phyloP scores from a whole-genome alignment of 2,113 vertebrate species.

The Phalacrocorax brasilianus region DNA sequence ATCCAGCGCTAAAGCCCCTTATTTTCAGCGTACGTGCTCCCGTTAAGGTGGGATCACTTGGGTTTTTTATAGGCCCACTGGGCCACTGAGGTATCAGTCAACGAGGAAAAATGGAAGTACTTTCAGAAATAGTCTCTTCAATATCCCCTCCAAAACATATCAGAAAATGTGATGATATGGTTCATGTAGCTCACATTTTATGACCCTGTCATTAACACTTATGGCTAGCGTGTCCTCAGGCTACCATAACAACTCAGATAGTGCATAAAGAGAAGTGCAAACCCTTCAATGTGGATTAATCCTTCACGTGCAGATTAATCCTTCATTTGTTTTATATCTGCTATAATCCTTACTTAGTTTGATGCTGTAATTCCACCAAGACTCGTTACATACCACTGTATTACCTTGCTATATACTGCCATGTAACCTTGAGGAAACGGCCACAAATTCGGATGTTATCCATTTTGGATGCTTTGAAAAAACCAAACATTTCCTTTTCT shows the following conservation, averaged over 20 bases:
- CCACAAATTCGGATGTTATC: accelerated
- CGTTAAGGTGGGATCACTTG: background rate
- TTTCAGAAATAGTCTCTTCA: background rate
- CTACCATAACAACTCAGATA: background rate
- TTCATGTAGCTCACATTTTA: background rate
- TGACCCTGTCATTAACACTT: background rate
- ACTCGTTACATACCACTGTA: no score
- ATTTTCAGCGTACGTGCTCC: background rate
- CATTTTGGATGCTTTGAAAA: background rate
- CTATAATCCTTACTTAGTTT: background rate
- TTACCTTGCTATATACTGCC: background rate
- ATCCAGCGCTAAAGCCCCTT: background rate
- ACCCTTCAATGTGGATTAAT: background rate
- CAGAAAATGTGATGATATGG: background rate
- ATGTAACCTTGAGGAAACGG: background rate
- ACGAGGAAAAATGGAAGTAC: background rate
- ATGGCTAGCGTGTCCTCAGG: background rate
- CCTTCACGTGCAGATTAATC: background rate
- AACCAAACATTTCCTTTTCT: background rate
- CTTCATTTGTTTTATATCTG: background rate
- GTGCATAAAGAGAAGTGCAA: background rate
- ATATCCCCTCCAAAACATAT: background rate
- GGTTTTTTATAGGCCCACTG: background rate
- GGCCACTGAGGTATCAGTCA: background rate
- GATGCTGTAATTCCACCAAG: background rate